These are phyloP conservation scores for Chirona hameri DNA, from an alignment of 2,888 invertebrate species.

Conservation along the genomic window DNA sequence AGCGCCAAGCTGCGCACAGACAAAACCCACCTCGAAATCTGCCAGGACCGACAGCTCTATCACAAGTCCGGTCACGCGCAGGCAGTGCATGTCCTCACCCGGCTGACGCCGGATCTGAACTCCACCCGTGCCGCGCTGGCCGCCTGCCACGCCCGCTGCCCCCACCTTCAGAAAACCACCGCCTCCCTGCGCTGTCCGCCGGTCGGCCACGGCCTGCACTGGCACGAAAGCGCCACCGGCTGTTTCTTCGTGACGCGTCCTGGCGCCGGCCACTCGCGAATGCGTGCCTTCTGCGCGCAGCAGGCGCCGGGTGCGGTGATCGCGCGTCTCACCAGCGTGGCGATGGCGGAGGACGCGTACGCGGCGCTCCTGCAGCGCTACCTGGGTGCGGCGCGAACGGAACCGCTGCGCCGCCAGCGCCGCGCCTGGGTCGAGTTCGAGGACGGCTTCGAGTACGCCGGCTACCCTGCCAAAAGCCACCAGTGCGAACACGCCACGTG, in stretches of 20 bases:
- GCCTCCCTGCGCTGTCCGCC: background rate
- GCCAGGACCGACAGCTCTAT: background rate
- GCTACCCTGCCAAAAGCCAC: background rate
- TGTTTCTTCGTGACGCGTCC: background rate
- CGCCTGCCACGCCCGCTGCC: background rate
- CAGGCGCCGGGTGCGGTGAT: background rate
- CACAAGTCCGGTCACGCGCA: background rate
- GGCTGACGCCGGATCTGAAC: background rate
- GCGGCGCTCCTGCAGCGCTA: background rate
- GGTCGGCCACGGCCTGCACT: background rate
- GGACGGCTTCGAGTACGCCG: background rate
- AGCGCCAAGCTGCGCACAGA: background rate
- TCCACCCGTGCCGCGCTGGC: background rate
- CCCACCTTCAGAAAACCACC: background rate
- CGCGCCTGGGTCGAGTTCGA: constrained; percentile 3
- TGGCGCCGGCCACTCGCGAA: background rate
- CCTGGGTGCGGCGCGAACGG: background rate
- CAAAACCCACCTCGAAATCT: background rate
- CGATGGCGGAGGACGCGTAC: background rate
- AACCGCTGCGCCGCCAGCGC: background rate
- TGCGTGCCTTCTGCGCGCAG: background rate
- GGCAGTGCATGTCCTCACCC: background rate
- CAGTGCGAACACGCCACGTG: background rate
- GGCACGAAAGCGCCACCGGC: background rate
- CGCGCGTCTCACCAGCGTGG: background rate